Conservation (phyloP, 2,113 vertebrate genomes). For the Amphilophus citrinellus region DNA sequence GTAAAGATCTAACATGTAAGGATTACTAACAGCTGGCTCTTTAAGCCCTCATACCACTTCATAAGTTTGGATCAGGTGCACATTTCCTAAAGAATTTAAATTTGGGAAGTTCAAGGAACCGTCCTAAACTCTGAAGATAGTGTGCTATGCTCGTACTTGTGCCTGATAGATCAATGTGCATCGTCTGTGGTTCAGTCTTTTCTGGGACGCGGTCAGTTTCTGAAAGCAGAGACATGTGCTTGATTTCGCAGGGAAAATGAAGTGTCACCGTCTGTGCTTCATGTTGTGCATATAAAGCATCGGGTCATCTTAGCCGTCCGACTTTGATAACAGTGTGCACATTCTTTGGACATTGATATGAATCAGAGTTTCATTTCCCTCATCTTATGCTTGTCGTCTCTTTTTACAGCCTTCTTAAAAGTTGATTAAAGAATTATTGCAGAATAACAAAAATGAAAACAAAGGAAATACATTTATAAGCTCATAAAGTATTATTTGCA, state of each 20-base stretch:
- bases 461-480: conserved; percentile 12
- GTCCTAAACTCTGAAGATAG: background rate
- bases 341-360: conserved; percentile 50
- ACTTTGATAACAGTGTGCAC: conserved; percentile 40
- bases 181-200: conserved; percentile 47
- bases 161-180: conserved; percentile 19
- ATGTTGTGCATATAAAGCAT: conserved; percentile 56
- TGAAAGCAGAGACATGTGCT: conserved; percentile 60
- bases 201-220: conserved; percentile 4
- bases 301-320: conserved; percentile 31
- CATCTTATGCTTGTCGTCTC: background rate
- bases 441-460: conserved; percentile 38
- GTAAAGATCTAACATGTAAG: background rate
- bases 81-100: background rate
- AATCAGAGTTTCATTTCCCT: conserved; percentile 30
- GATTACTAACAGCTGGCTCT: conserved; percentile 1
- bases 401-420: conserved; percentile 28
- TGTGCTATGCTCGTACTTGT: conserved; percentile 38
- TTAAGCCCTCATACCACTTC: background rate
- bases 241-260: conserved; percentile 31
- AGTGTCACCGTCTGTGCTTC: conserved; percentile 55
- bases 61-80: background rate
- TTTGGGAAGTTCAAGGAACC: background rate
- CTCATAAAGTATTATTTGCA: conserved; percentile 40
- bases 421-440: conserved; percentile 44